Evolutionary conservation across 2,113 vertebrate species (phyloP).

Genomic region (Reinhardtius hippoglossoides): DNA sequence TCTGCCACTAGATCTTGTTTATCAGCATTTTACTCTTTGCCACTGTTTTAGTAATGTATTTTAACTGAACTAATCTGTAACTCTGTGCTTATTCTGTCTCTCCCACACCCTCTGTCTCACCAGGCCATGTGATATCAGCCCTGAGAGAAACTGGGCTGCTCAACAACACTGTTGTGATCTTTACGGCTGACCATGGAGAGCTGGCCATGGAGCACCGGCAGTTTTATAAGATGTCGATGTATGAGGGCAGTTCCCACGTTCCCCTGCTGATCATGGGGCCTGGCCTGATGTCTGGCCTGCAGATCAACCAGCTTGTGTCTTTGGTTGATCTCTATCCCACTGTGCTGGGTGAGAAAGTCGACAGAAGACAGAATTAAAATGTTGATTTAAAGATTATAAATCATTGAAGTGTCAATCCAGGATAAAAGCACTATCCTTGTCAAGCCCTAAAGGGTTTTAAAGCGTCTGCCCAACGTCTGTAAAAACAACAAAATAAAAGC

Average conservation of each 20-base stretch:
- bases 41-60: not conserved
- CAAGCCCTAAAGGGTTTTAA: not conserved
- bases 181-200: slow-evolving; percentile 94
- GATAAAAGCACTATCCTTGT: too few species aligned
- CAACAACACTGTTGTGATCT: slow-evolving; percentile 88
- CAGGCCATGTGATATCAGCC: slow-evolving; percentile 90
- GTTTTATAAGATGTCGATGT: slow-evolving; percentile 99
- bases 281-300: slow-evolving; percentile 78
- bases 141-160: slow-evolving; percentile 85
- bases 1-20: not conserved
- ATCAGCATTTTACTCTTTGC: not conserved
- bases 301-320: slow-evolving; percentile 86
- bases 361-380: slow-evolving; percentile 12
- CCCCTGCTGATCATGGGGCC: slow-evolving; percentile 92
- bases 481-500: slow-evolving; percentile 4
- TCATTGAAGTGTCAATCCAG: not conserved
- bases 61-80: not conserved
- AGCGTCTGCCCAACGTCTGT: not conserved
- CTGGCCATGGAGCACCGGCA: slow-evolving; percentile 97
- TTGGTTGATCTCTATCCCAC: slow-evolving; percentile 97
- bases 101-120: slow-evolving; percentile 30
- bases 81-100: not conserved
- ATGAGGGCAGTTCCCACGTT: slow-evolving; percentile 93
- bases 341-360: slow-evolving; percentile 86
- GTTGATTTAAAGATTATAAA: not conserved